Evolutionary conservation across 2,113 vertebrate species (phyloP).

Genomic region (Sakesphorus luctuosus): DNA sequence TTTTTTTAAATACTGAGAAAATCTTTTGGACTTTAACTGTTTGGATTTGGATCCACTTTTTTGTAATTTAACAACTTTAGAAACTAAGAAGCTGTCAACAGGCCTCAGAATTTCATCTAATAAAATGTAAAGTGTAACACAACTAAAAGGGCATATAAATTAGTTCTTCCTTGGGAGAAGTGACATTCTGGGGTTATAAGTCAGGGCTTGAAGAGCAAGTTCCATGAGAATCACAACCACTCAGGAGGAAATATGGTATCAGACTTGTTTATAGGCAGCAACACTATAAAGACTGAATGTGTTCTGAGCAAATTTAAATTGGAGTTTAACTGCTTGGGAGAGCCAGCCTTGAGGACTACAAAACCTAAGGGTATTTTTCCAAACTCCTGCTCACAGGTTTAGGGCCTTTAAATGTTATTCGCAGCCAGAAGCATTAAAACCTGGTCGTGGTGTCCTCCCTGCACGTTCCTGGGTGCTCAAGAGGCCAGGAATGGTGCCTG

Average conservation of each 20-base stretch:
- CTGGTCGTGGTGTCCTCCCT: neutral
- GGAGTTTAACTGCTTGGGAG: neutral
- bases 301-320: neutral
- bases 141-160: neutral
- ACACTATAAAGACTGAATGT: neutral
- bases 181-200: neutral
- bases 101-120: neutral
- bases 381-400: neutral
- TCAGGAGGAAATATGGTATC: rapidly evolving
- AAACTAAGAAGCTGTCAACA: neutral
- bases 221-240: neutral
- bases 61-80: neutral
- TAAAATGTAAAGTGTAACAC: neutral
- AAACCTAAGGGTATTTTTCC: neutral
- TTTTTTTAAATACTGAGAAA: neutral
- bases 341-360: neutral
- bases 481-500: neutral
- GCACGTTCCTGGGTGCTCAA: neutral
- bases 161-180: neutral
- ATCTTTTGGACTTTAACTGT: neutral
- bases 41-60: neutral
- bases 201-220: neutral
- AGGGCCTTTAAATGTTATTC: neutral
- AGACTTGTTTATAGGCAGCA: neutral
- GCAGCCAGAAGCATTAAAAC: neutral